Conservation (phyloP, 1,140 invertebrate genomes). For the Brachionus rubens region DNA sequence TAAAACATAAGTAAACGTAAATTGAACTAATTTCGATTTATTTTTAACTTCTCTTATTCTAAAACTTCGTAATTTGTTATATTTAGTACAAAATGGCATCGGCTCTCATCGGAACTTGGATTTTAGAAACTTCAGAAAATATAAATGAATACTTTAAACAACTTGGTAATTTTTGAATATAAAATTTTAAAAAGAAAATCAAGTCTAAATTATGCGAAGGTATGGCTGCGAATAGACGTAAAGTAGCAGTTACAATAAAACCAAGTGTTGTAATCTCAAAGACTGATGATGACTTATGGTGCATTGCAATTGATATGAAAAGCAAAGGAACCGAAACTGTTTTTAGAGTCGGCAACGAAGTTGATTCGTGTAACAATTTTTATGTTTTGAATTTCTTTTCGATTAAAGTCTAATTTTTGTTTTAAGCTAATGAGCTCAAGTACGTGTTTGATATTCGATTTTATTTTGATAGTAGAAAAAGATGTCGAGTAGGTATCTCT, state of each 20-base stretch:
- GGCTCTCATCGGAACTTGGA: slow-evolving; percentile 7
- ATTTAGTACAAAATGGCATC: slow-evolving; percentile 43
- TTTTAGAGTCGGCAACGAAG: slow-evolving; percentile 34
- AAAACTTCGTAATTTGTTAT: too few species aligned
- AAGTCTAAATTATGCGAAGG: neutral
- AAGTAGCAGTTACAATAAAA: slow-evolving; percentile 28
- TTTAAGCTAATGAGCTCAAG: slow-evolving; percentile 32
- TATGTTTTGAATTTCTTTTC: neutral
- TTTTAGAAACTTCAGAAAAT: slow-evolving; percentile 23
- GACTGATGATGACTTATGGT: slow-evolving; percentile 28
- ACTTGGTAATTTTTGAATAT: neutral
- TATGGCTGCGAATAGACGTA: slow-evolving; percentile 16
- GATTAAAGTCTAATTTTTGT: neutral
- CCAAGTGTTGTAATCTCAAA: neutral
- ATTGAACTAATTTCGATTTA: too few species aligned
- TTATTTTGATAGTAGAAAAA: slow-evolving; percentile 45
- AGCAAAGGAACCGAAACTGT: slow-evolving; percentile 42
- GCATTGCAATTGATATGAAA: slow-evolving; percentile 44
- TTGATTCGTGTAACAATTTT: slow-evolving; percentile 28
- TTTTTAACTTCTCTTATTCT: too few species aligned
- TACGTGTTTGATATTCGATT: slow-evolving; percentile 42
- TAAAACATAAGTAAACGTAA: too few species aligned
- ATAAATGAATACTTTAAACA: slow-evolving; percentile 45
- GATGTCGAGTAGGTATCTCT: neutral
- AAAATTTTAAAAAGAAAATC: neutral